These are phyloP conservation scores for Chaetura pelagica DNA, from an alignment of 2,113 vertebrate species.

Conservation along the genomic window DNA sequence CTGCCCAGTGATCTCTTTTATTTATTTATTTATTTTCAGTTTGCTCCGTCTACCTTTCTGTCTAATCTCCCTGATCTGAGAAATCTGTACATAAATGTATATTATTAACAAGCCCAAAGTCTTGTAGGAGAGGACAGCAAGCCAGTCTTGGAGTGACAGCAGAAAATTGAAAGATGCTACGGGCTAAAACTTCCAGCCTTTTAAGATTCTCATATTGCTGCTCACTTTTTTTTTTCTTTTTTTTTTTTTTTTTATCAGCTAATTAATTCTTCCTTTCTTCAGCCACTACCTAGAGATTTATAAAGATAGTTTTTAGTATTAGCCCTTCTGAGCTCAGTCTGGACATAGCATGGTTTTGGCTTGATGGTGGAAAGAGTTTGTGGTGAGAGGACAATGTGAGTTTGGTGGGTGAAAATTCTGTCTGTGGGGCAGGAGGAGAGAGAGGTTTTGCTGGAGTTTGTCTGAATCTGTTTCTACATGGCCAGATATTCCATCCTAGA, in stretches of 20 bases:
- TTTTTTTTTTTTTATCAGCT: background rate
- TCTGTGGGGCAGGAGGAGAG: background rate
- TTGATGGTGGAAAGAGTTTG: background rate
- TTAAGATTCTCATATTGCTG: background rate
- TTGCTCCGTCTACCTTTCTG: background rate
- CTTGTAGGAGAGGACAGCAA: background rate
- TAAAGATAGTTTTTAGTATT: background rate
- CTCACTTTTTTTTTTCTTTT: background rate
- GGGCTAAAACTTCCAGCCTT: background rate
- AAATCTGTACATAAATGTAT: background rate
- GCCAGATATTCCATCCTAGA: background rate
- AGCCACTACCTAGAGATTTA: background rate
- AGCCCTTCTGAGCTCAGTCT: background rate
- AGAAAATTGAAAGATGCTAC: background rate
- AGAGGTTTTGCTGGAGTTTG: background rate
- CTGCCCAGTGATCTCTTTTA: background rate
- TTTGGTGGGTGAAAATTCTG: background rate
- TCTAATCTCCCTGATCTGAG: background rate
- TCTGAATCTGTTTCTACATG: constrained; percentile 25
- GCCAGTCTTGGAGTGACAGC: background rate
- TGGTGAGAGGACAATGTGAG: background rate
- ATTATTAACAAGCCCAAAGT: background rate
- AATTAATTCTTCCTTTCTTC: background rate
- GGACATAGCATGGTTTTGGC: background rate
- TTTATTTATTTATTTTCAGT: background rate